phyloP scores from a whole-genome alignment of 2,113 vertebrate species.

The Indri indri region DNA sequence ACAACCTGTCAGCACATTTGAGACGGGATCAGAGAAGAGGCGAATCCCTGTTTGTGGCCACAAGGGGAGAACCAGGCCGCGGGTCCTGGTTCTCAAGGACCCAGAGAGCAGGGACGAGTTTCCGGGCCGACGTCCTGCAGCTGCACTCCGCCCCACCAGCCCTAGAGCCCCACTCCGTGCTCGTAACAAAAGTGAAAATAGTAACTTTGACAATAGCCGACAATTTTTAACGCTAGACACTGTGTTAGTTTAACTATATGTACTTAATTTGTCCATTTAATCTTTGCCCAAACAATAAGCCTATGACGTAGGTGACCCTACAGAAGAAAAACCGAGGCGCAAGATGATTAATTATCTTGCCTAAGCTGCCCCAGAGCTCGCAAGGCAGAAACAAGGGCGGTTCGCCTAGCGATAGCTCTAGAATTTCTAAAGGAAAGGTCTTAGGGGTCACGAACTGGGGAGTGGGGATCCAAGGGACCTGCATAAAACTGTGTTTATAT shows the following conservation, averaged over 20 bases:
- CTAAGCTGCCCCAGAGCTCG: not conserved
- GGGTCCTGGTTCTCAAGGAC: rapidly evolving
- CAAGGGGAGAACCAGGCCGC: rapidly evolving
- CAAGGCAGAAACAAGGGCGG: not conserved
- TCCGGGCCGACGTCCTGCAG: rapidly evolving
- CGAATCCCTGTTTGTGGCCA: rapidly evolving
- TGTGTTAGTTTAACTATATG: rapidly evolving
- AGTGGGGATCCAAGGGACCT: rapidly evolving
- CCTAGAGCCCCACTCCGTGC: rapidly evolving
- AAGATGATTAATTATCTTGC: rapidly evolving
- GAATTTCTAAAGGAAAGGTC: too few relatives aligned
- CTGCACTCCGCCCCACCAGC: rapidly evolving
- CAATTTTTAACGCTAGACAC: not conserved
- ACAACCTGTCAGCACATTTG: rapidly evolving
- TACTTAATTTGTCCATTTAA: rapidly evolving
- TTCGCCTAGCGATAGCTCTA: rapidly evolving
- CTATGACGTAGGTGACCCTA: rapidly evolving
- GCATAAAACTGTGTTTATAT: rapidly evolving
- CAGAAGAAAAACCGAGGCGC: not conserved
- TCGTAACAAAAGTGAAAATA: not conserved
- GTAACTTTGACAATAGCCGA: not conserved
- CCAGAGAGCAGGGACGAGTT: rapidly evolving
- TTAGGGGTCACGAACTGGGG: rapidly evolving
- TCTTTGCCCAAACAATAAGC: not conserved
- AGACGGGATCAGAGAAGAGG: not conserved